Conservation (phyloP, 2,797 vertebrate species). For the Microctenopoma lineatum region DNA sequence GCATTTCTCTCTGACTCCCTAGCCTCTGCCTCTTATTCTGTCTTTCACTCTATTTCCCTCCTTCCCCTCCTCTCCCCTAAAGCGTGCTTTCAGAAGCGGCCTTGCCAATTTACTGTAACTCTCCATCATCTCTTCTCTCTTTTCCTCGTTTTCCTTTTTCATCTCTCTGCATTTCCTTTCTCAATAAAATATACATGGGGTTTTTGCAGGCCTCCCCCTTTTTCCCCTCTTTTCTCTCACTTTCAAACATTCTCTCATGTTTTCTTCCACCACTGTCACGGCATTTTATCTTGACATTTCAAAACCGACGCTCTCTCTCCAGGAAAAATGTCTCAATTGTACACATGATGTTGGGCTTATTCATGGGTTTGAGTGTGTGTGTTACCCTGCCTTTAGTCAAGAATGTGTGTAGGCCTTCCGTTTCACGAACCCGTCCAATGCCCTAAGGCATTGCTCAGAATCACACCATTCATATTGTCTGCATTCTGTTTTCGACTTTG, state of each 20-base stretch:
- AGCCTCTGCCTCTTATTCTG: constrained; percentile 60
- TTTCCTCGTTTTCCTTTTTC: constrained; percentile 64
- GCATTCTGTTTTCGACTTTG: constrained; percentile 48
- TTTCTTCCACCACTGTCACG: constrained; percentile 63
- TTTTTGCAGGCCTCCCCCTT: constrained; percentile 6
- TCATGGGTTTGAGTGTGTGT: constrained; percentile 42
- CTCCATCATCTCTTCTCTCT: constrained; percentile 65
- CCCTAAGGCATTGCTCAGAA: constrained; percentile 53
- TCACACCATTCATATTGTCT: constrained; percentile 64
- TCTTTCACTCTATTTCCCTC: constrained; percentile 41
- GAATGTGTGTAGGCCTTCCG: constrained; percentile 58
- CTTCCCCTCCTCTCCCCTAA: constrained; percentile 28
- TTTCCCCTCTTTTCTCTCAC: constrained; percentile 21
- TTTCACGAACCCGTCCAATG: constrained; percentile 56
- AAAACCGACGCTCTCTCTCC: constrained; percentile 53
- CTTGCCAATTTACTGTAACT: constrained; percentile 73
- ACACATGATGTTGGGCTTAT: constrained; percentile 54
- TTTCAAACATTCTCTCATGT: constrained; percentile 62
- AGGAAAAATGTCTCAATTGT: constrained; percentile 74
- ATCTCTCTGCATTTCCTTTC: constrained; percentile 65
- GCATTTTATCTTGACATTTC: constrained; percentile 76
- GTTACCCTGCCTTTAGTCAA: constrained; percentile 42
- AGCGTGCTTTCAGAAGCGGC: constrained; percentile 67
- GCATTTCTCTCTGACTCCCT: constrained; percentile 53
- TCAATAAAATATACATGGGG: constrained; percentile 64